Evolutionary conservation across 2,888 invertebrate species (phyloP), one percentile per base, ranked within the genome.

Genomic region (Eupithecia inturbata): DNA sequence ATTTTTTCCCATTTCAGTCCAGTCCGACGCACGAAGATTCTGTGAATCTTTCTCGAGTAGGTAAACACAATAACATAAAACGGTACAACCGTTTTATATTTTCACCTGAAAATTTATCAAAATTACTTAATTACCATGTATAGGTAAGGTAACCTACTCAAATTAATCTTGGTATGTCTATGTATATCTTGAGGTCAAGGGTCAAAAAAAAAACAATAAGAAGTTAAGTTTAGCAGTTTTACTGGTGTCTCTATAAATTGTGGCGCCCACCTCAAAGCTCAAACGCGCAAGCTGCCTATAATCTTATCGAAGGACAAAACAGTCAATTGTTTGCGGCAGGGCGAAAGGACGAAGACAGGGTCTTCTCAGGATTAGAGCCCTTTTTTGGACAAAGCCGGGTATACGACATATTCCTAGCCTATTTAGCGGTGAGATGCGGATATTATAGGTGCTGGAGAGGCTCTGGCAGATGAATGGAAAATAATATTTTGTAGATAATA

Each of bases 271-370:
- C 67, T 33, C 22, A n/a, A 22, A 57, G 33, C 39, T 73, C 78
- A 74, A 78, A 78, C 71, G 76, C 66, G 26, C 73, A 77, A 73
- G 73, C 68, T 67, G 53, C 67, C 66, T 75, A 67, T 76, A 78
- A 78, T 78, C 73, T 74, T 78, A 76, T 76, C 76, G 49, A 31
- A 63, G 67, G 67, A 67, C 76, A 78, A 76, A 74, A 73, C 78
- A 72, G 76, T 76, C 76, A 74, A 78, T 78, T 76, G 78, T 78
- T 78, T 74, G 74, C 45, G 57, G 14, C 57, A 3, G 57, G 12
- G 57, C 22, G 0, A 57, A 22, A 26, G 68, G 72, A 57, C 69
- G 68, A 66, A 69, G 49, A 71, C 71, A 69, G 73, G 76, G 74
- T 57, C 26, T 72, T 73, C 71, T 68, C 73, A 33, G 74, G 76